Evolutionary conservation across 2,888 invertebrate species (phyloP), one percentile per base, ranked within the genome.

Genomic region (Polyploca ridens): DNA sequence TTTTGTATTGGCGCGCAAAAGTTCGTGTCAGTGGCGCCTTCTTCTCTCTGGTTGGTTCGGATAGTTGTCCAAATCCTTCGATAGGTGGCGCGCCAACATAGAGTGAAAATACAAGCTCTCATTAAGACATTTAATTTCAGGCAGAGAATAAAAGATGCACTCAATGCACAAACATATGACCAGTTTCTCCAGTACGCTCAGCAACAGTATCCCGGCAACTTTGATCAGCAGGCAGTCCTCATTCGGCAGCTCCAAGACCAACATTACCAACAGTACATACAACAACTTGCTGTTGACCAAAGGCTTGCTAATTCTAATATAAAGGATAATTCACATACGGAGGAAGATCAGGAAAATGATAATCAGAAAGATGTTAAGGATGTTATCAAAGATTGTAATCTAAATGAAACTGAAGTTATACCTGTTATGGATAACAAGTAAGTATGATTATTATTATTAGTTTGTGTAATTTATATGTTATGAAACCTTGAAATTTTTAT

Each of bases 201-300:
- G 79, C 99, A 99, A 84, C 99, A 99, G 85, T 97, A 96, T 83
- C 97, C 97, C 0, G 97, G 96, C 3, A 97, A 97, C 87, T 96
- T 96, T 1, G 97, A 97, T 76, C 97, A 99, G 94, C 99, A 99
- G 95, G 98, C 98, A 0, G 96, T 98, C 58, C 94, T 99, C 35
- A 98, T 99, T 66, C 95, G 97, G 65, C 99, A 99, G 85, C 93
- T 99, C 60, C 99, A 99, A 91, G 99, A 99, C 78, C 99, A 99
- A 83, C 99, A 99, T 90, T 99, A 99, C 87, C 98, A 99, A 85
- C 99, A 99, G 84, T 99, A 99, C 88, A 99, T 99, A 96, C 98
- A 99, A 80, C 99, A 99, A 88, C 93, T 99, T 54, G 96, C 96
- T 0, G 93, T 95, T 1, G 91, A 93, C 68, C 86, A 91, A 66